A percentile compares a stretch with the other conserved stretches of the same genome.
Conservation (phyloP, 2,113 vertebrate species). For the Shinisaurus crocodilurus region DNA sequence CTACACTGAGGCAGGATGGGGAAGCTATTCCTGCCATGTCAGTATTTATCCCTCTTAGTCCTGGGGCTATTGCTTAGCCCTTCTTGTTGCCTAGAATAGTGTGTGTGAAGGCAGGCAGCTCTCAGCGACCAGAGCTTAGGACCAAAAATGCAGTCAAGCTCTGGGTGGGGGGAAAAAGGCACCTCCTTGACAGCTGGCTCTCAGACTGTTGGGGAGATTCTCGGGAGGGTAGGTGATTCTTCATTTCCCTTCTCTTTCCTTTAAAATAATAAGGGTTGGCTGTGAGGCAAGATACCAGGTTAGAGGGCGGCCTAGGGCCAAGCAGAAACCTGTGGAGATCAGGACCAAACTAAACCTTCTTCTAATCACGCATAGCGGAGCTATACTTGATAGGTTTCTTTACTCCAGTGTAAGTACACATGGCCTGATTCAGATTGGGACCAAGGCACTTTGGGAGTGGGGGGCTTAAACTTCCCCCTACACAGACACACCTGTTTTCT, state of each 20-base stretch:
- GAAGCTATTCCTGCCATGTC: neutral
- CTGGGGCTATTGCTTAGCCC: neutral
- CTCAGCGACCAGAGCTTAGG: neutral
- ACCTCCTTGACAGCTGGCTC: neutral
- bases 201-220: neutral
- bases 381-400: too few relatives aligned
- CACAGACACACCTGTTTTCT: too few relatives aligned
- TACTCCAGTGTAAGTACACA: too few relatives aligned
- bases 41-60: neutral
- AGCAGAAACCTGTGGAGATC: rapidly evolving
- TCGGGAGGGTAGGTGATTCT: neutral
- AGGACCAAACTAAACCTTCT: too few relatives aligned
- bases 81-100: neutral
- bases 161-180: neutral
- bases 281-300: neutral
- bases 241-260: neutral
- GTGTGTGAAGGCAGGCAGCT: neutral
- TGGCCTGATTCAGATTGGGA: too few relatives aligned
- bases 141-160: neutral
- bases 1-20: neutral
- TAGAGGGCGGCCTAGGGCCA: neutral
- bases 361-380: too few relatives aligned
- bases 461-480: too few relatives aligned
- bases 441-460: too few relatives aligned
- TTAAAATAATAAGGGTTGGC: neutral